Percentiles rank a stretch among this genome's conserved stretches.
Evolutionary conservation across 92 coral and sea anemone species (phyloP).

Genomic region (Zoanthus sociatus): DNA sequence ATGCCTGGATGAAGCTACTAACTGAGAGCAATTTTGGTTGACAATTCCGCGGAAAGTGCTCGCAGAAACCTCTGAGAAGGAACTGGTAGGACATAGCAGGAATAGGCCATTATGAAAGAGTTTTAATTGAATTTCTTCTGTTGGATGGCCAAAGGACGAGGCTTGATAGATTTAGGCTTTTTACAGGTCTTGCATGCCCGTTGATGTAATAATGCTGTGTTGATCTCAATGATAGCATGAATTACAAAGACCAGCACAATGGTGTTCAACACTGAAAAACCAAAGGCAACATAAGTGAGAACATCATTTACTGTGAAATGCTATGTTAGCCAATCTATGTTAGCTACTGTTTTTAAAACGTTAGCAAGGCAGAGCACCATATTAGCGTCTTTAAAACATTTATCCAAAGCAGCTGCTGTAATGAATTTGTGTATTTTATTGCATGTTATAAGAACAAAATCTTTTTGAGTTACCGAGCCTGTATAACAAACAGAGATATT

Average conservation of each 20-base stretch:
- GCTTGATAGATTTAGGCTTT: not conserved
- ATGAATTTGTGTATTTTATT: no score
- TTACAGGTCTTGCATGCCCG: not conserved
- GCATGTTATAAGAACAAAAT: no score
- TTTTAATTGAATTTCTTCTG: not conserved
- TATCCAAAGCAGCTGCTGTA: no score
- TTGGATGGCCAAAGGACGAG: not conserved
- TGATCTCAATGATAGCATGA: not conserved
- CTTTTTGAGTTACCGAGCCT: no score
- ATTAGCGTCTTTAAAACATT: no score
- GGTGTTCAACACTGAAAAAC: constrained; percentile 21
- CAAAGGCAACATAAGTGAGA: constrained; percentile 20
- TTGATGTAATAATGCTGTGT: not conserved
- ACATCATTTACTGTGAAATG: not conserved
- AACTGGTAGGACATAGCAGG: not conserved
- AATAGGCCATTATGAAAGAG: not conserved
- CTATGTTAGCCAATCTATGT: not conserved
- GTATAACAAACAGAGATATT: no score
- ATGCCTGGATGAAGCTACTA: not conserved
- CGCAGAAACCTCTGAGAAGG: not conserved
- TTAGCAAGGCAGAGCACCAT: no score
- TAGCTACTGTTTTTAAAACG: no score
- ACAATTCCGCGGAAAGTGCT: not conserved
- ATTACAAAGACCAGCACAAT: not conserved
- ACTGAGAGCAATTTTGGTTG: not conserved